Conservation (phyloP, 2,113 vertebrate genomes). For the Sebastes schlegelii region DNA sequence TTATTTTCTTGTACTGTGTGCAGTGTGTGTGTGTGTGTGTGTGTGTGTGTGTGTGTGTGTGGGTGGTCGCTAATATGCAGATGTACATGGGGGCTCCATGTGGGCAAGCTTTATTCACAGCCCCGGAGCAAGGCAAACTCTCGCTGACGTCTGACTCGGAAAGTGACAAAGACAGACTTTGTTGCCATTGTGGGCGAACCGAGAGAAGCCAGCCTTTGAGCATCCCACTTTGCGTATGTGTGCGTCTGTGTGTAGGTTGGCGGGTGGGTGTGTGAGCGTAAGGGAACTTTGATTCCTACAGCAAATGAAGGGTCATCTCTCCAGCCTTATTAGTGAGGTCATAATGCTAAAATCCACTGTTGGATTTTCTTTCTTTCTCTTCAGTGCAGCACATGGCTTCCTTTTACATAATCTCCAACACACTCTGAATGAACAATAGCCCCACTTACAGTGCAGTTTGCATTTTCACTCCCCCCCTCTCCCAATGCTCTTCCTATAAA, state of each 20-base stretch:
- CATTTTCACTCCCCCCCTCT: conserved; percentile 18
- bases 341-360: conserved; percentile 22
- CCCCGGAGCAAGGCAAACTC: conserved; percentile 49
- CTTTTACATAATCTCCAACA: background rate
- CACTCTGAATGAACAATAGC: conserved; percentile 11
- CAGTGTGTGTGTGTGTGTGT: conserved; percentile 19
- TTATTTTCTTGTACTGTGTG: conserved; percentile 32
- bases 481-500: conserved; percentile 7
- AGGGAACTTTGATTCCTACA: conserved; percentile 57
- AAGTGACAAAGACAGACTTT: conserved; percentile 76
- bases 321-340: conserved; percentile 16
- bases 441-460: background rate
- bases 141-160: conserved; percentile 74
- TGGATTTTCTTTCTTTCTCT: background rate
- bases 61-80: conserved; percentile 38
- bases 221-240: conserved; percentile 35
- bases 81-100: conserved; percentile 37
- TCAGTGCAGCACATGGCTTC: background rate
- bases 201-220: conserved; percentile 63
- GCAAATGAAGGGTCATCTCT: conserved; percentile 43
- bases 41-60: conserved; percentile 32
- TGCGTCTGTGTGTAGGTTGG: conserved; percentile 38
- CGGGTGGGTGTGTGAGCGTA: conserved; percentile 40
- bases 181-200: conserved; percentile 74
- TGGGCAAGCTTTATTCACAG: conserved; percentile 58